Base-by-base conservation (phyloP, 1,140 invertebrate species). In the Scaptomyza graminum region DNA sequence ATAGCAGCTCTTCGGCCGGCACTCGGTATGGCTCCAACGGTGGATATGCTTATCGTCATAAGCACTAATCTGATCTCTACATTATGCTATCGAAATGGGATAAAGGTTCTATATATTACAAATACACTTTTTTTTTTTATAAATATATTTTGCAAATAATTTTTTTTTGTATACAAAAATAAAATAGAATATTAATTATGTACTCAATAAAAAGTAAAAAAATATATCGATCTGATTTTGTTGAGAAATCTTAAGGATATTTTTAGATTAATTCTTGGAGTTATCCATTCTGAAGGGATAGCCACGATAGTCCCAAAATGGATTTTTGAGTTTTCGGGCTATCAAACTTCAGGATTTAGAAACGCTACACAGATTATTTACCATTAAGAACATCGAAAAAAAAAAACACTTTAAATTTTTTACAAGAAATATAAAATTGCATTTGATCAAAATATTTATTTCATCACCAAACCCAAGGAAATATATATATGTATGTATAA, bases 41-140 rank as follows among this genome's bases (percentile, higher is more conserved):
- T 9, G 81, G 81, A 22, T 85, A 85, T 28, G 65, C 57, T 25
- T 85, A 85, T 50, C 80, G 80, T 18, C 57, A 80, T 16, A 74
- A 67, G 57, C 60, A 84, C 25, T 80, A 69, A 72, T 18, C 12
- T 63, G 60, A 64, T 64, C 61, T 64, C 61, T n/a, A 16, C n/a
- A 16, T 4, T 46, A 5, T 49, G 8, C 44, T 9, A 15, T 50
- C 39, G 12, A 54, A 50, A 22, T 54, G 66, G 50, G 60, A 31
- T 55, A 22, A 18, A 65, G 28, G 39, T 47, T 31, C 15, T 51
- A 28, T 8, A 41, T 16, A 15, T 18, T 3, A 1, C 13, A 47
- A 9, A n/a, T 7, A 16, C 6, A 28, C 13, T 25, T 8, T 18
- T 41, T 43, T 44, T 57, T 57, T 41, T 41, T 28, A 16, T 31